Conservation (phyloP, 2,888 invertebrate genomes). For the Eremobia ochroleuca region DNA sequence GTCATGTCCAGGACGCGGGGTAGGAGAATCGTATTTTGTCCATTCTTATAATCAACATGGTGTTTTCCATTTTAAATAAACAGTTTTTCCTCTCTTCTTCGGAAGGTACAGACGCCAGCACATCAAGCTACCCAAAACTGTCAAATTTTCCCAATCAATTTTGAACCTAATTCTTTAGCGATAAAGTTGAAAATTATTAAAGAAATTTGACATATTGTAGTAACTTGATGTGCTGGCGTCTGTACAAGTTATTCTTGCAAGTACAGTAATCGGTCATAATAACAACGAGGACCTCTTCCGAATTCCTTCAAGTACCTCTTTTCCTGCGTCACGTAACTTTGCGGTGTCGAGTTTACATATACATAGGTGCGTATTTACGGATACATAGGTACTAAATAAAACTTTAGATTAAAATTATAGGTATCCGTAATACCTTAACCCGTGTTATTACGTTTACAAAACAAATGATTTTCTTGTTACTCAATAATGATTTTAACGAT, state of each 20-base stretch:
- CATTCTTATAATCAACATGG: background rate
- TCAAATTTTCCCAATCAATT: no score
- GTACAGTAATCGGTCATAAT: no score
- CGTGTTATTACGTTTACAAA: conserved; percentile 18
- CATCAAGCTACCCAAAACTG: no score
- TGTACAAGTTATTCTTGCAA: no score
- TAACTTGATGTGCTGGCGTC: no score
- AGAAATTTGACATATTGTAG: no score
- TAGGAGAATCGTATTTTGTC: background rate
- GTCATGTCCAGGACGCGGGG: conserved; percentile 13
- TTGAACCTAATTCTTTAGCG: no score
- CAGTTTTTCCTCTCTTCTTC: background rate
- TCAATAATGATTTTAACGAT: conserved; percentile 61
- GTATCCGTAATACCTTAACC: background rate
- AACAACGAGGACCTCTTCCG: no score
- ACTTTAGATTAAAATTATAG: background rate
- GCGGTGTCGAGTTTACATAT: background rate
- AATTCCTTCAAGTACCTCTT: background rate
- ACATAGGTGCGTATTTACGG: background rate
- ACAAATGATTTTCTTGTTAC: conserved; percentile 53
- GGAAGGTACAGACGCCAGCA: no score
- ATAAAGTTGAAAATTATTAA: no score
- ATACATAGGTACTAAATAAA: background rate
- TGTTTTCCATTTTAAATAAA: background rate
- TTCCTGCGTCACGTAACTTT: background rate